Evolutionary conservation across 2,888 invertebrate species (phyloP).

Genomic region (Bimastos eiseni): DNA sequence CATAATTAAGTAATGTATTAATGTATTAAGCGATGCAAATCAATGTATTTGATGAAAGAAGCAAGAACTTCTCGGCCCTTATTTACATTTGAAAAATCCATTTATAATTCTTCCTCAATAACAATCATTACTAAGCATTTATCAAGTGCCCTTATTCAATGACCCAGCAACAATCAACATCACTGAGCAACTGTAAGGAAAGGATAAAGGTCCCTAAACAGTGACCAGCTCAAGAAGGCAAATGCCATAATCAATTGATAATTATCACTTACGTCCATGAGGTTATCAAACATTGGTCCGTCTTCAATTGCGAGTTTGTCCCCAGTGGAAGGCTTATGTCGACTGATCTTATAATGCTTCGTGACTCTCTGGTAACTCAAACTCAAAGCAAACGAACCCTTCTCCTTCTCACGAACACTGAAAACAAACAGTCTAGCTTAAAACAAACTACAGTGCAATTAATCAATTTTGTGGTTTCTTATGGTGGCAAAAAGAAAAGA

Average conservation of each 20-base stretch:
- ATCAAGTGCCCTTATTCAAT: too few species aligned
- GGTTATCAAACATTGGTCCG: conserved; percentile 63
- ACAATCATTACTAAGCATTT: too few species aligned
- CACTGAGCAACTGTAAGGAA: too few species aligned
- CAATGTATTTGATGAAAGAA: too few species aligned
- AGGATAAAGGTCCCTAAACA: too few species aligned
- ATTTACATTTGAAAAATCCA: too few species aligned
- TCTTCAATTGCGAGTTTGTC: conserved; percentile 63
- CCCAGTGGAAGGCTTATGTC: conserved; percentile 45
- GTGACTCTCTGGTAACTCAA: conserved; percentile 57
- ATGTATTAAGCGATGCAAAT: too few species aligned
- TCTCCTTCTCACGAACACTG: conserved; percentile 53
- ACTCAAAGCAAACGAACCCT: conserved; percentile 61
- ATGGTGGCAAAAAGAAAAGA: not conserved
- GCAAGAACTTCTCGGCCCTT: too few species aligned
- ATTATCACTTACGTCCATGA: conserved; percentile 60
- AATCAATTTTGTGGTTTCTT: not conserved
- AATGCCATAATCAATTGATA: not conserved
- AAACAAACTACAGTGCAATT: not conserved
- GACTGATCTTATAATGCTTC: conserved; percentile 63
- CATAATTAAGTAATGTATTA: not conserved
- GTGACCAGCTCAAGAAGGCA: too few species aligned
- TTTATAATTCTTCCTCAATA: too few species aligned
- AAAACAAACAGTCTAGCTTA: not conserved
- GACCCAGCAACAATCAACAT: too few species aligned